Evolutionary conservation across 2,888 invertebrate genomes (phyloP).

Genomic region (Athrips mouffetella): DNA sequence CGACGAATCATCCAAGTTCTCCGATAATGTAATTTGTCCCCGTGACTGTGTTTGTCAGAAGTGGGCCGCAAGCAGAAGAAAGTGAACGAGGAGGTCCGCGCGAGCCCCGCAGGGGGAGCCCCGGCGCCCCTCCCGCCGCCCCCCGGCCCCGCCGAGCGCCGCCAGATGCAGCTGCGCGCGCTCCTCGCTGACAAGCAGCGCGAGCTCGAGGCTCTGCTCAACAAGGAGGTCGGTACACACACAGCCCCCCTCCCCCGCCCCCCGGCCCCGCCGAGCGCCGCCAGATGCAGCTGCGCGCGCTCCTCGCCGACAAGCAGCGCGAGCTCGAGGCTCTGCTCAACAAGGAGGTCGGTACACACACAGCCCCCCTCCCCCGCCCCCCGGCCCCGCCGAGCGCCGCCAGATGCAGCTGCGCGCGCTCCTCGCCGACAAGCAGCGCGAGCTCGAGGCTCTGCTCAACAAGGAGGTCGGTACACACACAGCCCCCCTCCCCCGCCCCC

Average conservation of each 20-base stretch:
- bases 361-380: constrained; percentile 24
- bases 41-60: constrained; percentile 40
- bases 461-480: constrained; percentile 69
- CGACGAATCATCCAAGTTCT: no score
- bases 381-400: constrained; percentile 4
- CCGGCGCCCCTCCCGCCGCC: constrained; percentile 29
- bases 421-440: constrained; percentile 80
- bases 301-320: constrained; percentile 80
- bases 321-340: constrained; percentile 82
- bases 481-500: constrained; percentile 61
- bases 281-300: constrained; percentile 75
- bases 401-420: constrained; percentile 76
- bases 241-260: constrained; percentile 72
- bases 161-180: constrained; percentile 73
- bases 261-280: constrained; percentile 39
- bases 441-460: constrained; percentile 81
- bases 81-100: constrained; percentile 59
- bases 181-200: constrained; percentile 81
- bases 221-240: constrained; percentile 72
- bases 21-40: no score
- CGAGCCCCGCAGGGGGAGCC: constrained; percentile 27
- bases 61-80: constrained; percentile 65
- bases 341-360: constrained; percentile 69
- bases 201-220: constrained; percentile 81
- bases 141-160: constrained; percentile 10